Evolutionary conservation across 2,113 vertebrate genomes (phyloP).

Genomic region (Campylomormyrus tamandua): DNA sequence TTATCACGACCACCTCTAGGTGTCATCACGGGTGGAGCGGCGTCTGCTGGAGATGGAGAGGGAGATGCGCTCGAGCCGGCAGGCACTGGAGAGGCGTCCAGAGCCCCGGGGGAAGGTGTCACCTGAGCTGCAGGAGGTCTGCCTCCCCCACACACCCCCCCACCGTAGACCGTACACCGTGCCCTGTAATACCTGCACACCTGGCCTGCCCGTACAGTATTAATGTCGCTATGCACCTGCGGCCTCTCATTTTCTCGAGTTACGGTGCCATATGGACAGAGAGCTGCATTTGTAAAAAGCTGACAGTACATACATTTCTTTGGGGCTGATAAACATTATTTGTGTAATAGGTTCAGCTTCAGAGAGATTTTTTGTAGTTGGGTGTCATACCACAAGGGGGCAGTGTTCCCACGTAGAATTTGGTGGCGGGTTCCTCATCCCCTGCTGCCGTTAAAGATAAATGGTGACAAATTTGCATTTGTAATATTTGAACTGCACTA

Average conservation of each 20-base stretch:
- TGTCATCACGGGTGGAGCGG: conserved; percentile 73
- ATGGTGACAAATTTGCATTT: conserved; percentile 46
- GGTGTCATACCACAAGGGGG: conserved; percentile 13
- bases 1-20: conserved; percentile 48
- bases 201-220: not conserved
- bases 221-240: not conserved
- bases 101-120: conserved; percentile 64
- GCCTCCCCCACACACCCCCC: conserved; percentile 10
- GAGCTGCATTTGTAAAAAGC: not conserved
- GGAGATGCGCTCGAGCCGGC: conserved; percentile 66
- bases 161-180: not conserved
- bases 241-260: not conserved
- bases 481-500: conserved; percentile 38
- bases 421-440: not conserved
- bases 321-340: not conserved
- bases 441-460: conserved; percentile 19
- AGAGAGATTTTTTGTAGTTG: not conserved
- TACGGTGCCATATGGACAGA: too few relatives aligned
- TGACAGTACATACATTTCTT: not conserved
- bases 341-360: not conserved
- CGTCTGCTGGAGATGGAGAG: conserved; percentile 80
- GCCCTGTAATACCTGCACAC: not conserved
- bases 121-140: conserved; percentile 75
- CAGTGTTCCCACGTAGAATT: conserved; percentile 14
- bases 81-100: conserved; percentile 58